These are phyloP conservation scores for Myotis vivesi DNA, from an alignment of 2,797 vertebrate genomes.

Conservation along the genomic window DNA sequence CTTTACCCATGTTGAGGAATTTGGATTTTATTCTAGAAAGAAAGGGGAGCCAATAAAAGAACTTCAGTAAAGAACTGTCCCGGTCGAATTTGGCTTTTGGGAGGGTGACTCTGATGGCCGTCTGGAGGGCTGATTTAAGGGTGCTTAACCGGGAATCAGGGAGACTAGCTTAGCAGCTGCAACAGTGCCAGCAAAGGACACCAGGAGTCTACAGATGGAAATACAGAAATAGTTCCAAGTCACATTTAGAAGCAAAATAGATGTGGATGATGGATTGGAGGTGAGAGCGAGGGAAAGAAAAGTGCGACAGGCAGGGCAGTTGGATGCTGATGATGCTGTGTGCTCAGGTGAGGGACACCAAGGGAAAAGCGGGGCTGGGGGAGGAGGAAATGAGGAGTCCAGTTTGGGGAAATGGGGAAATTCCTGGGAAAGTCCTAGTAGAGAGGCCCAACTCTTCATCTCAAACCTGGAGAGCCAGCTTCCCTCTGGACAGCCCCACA, in stretches of 20 bases:
- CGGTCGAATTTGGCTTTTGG: neutral
- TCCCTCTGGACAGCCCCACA: neutral
- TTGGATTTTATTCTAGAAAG: slow-evolving; percentile 2
- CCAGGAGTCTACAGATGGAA: neutral
- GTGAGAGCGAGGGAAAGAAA: neutral
- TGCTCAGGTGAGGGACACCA: neutral
- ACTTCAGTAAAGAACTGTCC: neutral
- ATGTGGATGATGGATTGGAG: neutral
- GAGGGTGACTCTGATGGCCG: neutral
- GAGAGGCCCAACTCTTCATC: neutral
- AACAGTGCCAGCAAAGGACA: neutral
- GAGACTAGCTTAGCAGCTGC: neutral
- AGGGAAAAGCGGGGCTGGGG: neutral
- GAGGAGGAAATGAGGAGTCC: neutral
- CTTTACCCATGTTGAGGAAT: neutral
- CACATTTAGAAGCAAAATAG: neutral
- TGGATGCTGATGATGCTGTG: neutral
- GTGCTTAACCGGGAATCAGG: neutral
- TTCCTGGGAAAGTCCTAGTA: neutral
- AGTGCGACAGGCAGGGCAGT: neutral
- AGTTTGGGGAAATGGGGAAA: no score
- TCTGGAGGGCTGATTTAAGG: neutral
- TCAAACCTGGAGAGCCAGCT: neutral
- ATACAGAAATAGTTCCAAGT: neutral
- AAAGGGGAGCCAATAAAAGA: neutral